Evolutionary conservation across 1,140 invertebrate species (phyloP).

Genomic region (Trichonephila inaurata): DNA sequence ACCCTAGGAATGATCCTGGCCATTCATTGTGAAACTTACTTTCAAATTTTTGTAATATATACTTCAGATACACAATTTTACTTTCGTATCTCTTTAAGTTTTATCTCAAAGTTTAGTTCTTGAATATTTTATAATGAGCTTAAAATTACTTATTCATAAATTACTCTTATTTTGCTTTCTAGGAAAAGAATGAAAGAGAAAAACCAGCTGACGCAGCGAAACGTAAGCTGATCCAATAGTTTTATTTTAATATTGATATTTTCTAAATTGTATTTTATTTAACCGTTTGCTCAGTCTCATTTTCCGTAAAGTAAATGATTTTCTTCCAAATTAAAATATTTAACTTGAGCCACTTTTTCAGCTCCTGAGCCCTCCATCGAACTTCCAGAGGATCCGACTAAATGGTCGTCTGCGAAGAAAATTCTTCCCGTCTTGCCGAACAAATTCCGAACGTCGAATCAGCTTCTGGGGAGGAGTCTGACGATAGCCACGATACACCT

Average conservation of each 20-base stretch:
- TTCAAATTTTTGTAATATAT: no score
- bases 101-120: no score
- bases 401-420: slow-evolving; percentile 75
- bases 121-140: no score
- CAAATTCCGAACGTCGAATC: slow-evolving; percentile 68
- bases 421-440: slow-evolving; percentile 74
- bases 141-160: no score
- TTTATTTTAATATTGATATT: neutral
- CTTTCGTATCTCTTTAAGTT: no score
- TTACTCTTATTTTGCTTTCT: neutral
- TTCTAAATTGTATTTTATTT: neutral
- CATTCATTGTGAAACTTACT: no score
- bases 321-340: neutral
- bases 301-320: neutral
- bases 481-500: slow-evolving; percentile 62
- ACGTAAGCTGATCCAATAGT: neutral
- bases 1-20: no score
- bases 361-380: neutral
- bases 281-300: neutral
- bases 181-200: slow-evolving; percentile 71
- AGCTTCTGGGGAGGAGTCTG: slow-evolving; percentile 64
- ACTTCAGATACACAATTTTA: no score
- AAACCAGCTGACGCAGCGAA: slow-evolving; percentile 58
- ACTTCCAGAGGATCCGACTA: slow-evolving; percentile 43
- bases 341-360: neutral